phyloP scores from a whole-genome alignment of 2,113 vertebrate genomes.

The Anser cygnoides region DNA sequence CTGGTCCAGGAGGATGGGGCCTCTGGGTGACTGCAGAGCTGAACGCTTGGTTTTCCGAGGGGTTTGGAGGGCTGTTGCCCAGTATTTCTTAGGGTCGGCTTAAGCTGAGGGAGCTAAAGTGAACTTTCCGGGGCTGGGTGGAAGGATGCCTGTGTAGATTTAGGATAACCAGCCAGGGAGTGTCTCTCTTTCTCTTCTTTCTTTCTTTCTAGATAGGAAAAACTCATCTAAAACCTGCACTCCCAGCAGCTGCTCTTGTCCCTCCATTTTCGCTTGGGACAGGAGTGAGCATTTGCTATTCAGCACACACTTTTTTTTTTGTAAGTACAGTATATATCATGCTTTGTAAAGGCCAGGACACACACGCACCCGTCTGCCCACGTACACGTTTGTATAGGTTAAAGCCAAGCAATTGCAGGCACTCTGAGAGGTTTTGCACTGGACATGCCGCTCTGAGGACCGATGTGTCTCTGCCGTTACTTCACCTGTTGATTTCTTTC shows the following conservation, averaged over 20 bases:
- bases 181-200: background rate
- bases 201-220: conserved; percentile 41
- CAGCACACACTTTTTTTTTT: conserved; percentile 28
- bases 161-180: conserved; percentile 50
- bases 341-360: conserved; percentile 43
- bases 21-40: background rate
- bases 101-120: conserved; percentile 31
- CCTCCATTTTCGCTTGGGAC: conserved; percentile 38
- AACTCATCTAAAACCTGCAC: conserved; percentile 52
- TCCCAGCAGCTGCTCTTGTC: conserved; percentile 54
- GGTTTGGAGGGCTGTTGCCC: background rate
- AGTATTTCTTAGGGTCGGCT: conserved; percentile 31
- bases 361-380: background rate
- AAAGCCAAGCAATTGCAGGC: background rate
- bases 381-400: background rate
- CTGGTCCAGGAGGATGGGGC: background rate
- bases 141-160: conserved; percentile 46
- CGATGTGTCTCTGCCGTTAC: conserved; percentile 28
- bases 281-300: conserved; percentile 45
- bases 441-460: background rate
- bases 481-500: conserved; percentile 49
- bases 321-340: conserved; percentile 53
- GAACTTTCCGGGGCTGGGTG: conserved; percentile 34
- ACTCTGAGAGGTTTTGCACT: background rate
- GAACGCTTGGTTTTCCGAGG: background rate